Base-by-base conservation (phyloP, 1,140 invertebrate genomes). In the Psilanteris sp. region DNA sequence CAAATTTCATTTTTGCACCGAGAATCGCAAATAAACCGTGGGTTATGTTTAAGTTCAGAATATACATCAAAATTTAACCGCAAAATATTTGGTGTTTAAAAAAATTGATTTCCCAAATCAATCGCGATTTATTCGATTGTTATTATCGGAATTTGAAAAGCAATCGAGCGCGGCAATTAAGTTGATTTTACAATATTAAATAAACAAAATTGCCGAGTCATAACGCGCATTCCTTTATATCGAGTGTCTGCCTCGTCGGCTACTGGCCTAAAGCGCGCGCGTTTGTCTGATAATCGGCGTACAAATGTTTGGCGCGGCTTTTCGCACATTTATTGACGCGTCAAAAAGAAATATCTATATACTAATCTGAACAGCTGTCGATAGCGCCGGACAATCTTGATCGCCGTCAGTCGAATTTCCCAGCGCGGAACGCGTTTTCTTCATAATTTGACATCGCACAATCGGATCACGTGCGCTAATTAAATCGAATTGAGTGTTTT, bases 221-320 rank as follows among this genome's bases (percentile, higher is more conserved):
- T 44, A 14, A 57, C 41, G 24, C 5, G 16, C 24, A 10, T 18
- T 11, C 2, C 4, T 48, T 14, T 57, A 15, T 8, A n/a, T 26
- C 11, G 7, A 46, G 10, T 27, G 11, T 32, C 10, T 20, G 2
- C 20, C 29, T 46, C 44, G 32, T 32, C 16, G 54, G 36, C 75
- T 77, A 68, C 67, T 54, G 32, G 62, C 46, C 62, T 50, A 20
- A 26, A 32, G 50, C 64, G 55, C 73, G 61, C 50, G 73, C 50
- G n/a, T 37, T 10, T 59, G 62, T 78, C 70, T 68, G 75, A 43
- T 74, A 43, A 48, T 43, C 41, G 61, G 43, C 59, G 75, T 27
- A 41, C 52, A 43, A 43, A 78, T 76, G 79, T 67, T 73, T 75
- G 73, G 41, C 71, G 70, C 50, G 71, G 79, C 80, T 77, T 78